phyloP scores from a whole-genome alignment of 2,888 invertebrate genomes.

The Apotomis turbidana region DNA sequence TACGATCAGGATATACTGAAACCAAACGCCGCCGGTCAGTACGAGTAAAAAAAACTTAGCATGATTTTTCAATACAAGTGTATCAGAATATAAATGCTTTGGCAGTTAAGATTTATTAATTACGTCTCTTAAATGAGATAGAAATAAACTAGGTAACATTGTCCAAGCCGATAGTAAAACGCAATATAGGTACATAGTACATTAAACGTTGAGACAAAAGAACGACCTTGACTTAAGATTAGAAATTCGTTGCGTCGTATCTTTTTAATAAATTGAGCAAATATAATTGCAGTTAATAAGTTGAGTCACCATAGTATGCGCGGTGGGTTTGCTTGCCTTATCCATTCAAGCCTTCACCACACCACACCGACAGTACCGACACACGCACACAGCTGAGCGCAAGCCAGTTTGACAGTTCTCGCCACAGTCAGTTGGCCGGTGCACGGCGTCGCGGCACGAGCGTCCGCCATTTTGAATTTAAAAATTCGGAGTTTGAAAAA shows the following conservation, averaged over 20 bases:
- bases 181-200: constrained; percentile 13
- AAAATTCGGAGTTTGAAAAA: constrained; percentile 64
- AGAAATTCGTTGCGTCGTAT: constrained; percentile 26
- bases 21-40: no score
- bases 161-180: constrained; percentile 16
- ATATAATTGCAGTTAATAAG: constrained; percentile 35
- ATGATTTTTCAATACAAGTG: no score
- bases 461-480: constrained; percentile 71
- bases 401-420: constrained; percentile 80
- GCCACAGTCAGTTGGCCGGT: constrained; percentile 72
- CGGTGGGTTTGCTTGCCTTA: constrained; percentile 40
- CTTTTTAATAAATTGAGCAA: constrained; percentile 28
- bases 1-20: no score
- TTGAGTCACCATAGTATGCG: constrained; percentile 40
- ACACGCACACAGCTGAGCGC: constrained; percentile 44
- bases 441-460: constrained; percentile 76
- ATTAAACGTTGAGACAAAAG: constrained; percentile 21
- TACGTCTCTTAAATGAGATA: constrained; percentile 15
- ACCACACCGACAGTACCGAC: constrained; percentile 49
- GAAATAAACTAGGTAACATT: constrained; percentile 13
- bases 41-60: no score
- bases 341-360: constrained; percentile 54
- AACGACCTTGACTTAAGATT: constrained; percentile 30
- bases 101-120: neutral
- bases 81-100: neutral